These are phyloP conservation scores for Oenanthe melanoleuca DNA, from an alignment of 2,113 vertebrate species.

Conservation along the genomic window DNA sequence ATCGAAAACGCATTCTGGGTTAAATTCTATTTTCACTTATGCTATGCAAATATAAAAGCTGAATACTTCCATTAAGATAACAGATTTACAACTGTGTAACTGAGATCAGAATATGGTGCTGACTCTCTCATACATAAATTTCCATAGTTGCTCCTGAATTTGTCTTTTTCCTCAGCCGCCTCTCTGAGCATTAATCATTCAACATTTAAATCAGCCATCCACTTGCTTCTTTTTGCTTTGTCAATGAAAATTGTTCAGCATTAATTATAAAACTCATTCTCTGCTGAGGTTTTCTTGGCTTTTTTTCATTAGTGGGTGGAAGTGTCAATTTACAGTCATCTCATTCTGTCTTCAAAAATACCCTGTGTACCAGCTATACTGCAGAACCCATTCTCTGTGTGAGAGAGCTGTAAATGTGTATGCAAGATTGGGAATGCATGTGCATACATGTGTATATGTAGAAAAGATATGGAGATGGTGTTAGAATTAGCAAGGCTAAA, in stretches of 20 bases:
- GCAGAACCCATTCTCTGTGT: conserved; percentile 2
- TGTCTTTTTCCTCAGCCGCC: conserved; percentile 24
- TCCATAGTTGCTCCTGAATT: conserved; percentile 47
- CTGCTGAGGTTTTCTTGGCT: conserved; percentile 52
- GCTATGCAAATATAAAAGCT: conserved; percentile 60
- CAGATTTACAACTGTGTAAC: conserved; percentile 69
- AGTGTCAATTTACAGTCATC: conserved; percentile 64
- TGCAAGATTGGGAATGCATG: not conserved
- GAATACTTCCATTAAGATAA: conserved; percentile 63
- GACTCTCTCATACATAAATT: conserved; percentile 58
- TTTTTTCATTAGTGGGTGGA: conserved; percentile 64
- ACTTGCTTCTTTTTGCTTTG: conserved; percentile 66
- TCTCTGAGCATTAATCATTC: conserved; percentile 63
- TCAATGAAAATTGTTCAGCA: conserved; percentile 73
- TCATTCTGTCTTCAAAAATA: conserved; percentile 62
- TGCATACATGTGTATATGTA: conserved; percentile 33
- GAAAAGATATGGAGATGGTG: not conserved
- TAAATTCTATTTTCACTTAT: conserved; percentile 65
- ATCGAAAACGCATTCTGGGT: not conserved
- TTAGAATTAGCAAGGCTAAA: conserved; percentile 9
- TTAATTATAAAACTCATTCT: conserved; percentile 73
- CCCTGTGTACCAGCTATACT: conserved; percentile 5
- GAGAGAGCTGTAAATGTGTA: not conserved
- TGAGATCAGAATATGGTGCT: conserved; percentile 57
- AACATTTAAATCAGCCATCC: conserved; percentile 65